Evolutionary conservation across 2,113 vertebrate species (phyloP), one percentile per base, ranked within the genome.

Genomic region (Bujurquina vittata): DNA sequence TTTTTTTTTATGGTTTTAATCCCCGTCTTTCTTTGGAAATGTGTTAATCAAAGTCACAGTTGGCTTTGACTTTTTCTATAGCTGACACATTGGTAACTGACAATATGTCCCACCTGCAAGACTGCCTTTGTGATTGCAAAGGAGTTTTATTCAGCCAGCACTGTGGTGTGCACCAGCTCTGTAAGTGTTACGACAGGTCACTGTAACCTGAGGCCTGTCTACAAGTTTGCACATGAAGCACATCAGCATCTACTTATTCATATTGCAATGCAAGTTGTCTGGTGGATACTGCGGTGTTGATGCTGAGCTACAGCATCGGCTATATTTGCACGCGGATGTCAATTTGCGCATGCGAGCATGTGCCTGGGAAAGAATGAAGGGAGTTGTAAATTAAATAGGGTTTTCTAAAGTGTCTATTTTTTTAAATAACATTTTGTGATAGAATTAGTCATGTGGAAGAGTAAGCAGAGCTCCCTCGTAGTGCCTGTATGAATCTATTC

Each of bases 401-500:
- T 77, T 92, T 89, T 92, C 79, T 91, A 80, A 89, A 84, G 80
- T 83, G 81, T 92, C 86, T 88, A 91, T 94, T 95, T 95, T 79
- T 95, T 94, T 74, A 88, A 94, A 94, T 95, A 91, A 93, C 92
- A 93, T 95, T 95, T 92, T 84, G n/a, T 91, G 88, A 92, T 90
- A 91, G 94, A 95, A 95, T 92, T 93, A 94, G 43, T 84, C 95
- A 95, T 91, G 95, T 96, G 95, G 93, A 96, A 97, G 96, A 96
- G 94, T 94, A 94, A 82, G 76, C 94, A 94, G 87, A 91, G 91
- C 87, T 96, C 95, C 89, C 94, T 94, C 14, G 91, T 93, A 95
- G 95, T 96, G 95, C 90, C 88, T 93, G 93, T 94, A 91, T 92
- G 89, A 96, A 96, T 97, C 95, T 96, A 95, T 97, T 96, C 96